Base-by-base conservation (phyloP, 2,888 invertebrate genomes). In the Pseudococcus longispinus region DNA sequence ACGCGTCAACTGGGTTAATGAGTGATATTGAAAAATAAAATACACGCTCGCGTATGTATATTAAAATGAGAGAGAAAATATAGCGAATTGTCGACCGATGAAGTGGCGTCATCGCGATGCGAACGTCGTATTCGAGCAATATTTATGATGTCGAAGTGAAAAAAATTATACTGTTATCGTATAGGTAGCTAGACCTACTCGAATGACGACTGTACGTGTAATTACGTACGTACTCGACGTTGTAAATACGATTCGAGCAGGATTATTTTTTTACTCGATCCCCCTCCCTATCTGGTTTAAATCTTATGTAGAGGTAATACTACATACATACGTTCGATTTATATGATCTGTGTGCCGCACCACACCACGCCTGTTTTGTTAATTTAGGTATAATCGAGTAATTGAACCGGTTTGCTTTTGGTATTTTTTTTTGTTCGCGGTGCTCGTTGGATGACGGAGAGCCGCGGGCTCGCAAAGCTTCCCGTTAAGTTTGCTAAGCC, bases 1-100 rank as follows among this genome's bases (percentile, higher is more conserved):
- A 60, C 20, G 23, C 60, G 60, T 60, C 60, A 60, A 60, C 60
- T 60, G 60, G 60, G 60, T 60, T 60, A 60, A 60, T 60, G 60
- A 60, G 60, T 60, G 20, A 60, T 60, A 60, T 60, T 60, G 60
- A 23, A 60, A 60, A 60, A 60, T 60, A 60, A 60, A 60, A 18
- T n/a, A 4, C 1, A 4, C 1, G 23, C 11, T 23, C 23, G 51
- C 13, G 5, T 46, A 46, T 46, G 55, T 55, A n/a, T n/a, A n/a
- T 55, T n/a, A n/a, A 55, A 55, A 55, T n/a, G n/a, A 55, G 13
- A 46, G 44, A 46, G 44, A 46, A 46, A 46, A 46, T 6, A 46
- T 15, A 46, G 15, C 44, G 37, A 37, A 37, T 37, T 9, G 37
- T 37, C 37, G 37, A 37, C 37, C 37, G 9, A 37, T 9, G 37